These are phyloP conservation scores for Megalops cyprinoides DNA, from an alignment of 2,797 vertebrate genomes.

Conservation along the genomic window DNA sequence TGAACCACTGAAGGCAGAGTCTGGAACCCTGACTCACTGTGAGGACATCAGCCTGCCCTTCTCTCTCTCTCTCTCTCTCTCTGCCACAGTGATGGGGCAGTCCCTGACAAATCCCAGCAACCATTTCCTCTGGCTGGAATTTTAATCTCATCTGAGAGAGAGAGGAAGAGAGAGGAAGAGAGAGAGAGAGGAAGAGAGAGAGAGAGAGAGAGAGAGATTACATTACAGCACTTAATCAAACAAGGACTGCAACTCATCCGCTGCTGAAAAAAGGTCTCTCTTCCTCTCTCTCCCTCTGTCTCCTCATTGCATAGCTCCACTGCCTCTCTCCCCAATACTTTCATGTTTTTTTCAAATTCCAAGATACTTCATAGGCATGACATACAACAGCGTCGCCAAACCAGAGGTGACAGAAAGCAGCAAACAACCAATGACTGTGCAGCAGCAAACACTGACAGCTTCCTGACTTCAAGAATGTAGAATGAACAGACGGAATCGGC, in stretches of 20 bases:
- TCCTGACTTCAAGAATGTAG: background rate
- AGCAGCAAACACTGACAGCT: background rate
- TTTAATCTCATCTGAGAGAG: background rate
- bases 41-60: background rate
- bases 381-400: background rate
- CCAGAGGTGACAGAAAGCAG: background rate
- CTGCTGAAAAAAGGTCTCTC: background rate
- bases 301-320: no score
- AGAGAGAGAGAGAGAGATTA: background rate
- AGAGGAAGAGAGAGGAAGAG: no score
- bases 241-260: background rate
- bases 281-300: no score
- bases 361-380: background rate
- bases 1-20: no score
- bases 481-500: background rate
- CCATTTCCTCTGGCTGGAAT: background rate
- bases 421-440: background rate
- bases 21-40: background rate
- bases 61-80: slow-evolving; percentile 10
- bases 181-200: background rate
- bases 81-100: slow-evolving; percentile 4
- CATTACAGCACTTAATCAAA: slow-evolving; percentile 9
- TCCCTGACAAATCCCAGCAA: background rate
- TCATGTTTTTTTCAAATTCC: background rate
- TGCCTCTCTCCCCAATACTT: no score